Base-by-base conservation (phyloP, 2,888 invertebrate species). In the Protodeltote pygarga region DNA sequence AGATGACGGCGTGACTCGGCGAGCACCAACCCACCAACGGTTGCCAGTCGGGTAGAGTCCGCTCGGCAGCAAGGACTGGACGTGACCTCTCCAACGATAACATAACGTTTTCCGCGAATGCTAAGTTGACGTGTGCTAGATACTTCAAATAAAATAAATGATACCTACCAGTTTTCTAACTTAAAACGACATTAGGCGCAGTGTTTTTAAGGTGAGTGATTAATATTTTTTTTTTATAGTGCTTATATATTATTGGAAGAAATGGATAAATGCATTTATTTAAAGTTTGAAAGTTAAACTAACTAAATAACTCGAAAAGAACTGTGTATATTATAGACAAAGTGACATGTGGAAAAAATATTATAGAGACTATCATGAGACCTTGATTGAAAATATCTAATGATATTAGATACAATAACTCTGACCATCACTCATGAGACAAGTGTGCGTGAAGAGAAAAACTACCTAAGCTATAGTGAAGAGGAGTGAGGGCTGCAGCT, bases 31-130 rank as follows among this genome's bases (percentile, higher is more conserved):
- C 65, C 55, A 61, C 61, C 71, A 69, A 60, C 73, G 71, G 65
- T 53, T 66, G 71, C 65, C 75, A 89, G 87, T 87, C 82, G 83
- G 76, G 77, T 77, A 77, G 73, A 73, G 83, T 63, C 75, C 85
- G 86, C 73, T 68, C 74, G 73, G 65, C 68, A 63, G 81, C 77
- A 61, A 85, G 77, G 77, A 82, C 83, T 71, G 20, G 16, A 28
- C 46, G 53, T 61, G 53, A 66, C 55, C 59, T 62, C 50, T 52
- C 52, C 47, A 57, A 54, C 62, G 53, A 59, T 71, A 70, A 67
- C 69, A 71, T 73, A 75, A 77, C 38, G 72, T 76, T 73, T 69
- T 71, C 62, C 70, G 77, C 68, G 70, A 57, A 40, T 55, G 60
- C 31, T 32, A 45, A 61, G 52, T 73, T 63, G 33, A 37, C 40